A percentile compares a stretch with the other conserved stretches of the same genome.
Conservation (phyloP, 1,140 invertebrate species). For the Pseudomyrmex cubaensis region DNA sequence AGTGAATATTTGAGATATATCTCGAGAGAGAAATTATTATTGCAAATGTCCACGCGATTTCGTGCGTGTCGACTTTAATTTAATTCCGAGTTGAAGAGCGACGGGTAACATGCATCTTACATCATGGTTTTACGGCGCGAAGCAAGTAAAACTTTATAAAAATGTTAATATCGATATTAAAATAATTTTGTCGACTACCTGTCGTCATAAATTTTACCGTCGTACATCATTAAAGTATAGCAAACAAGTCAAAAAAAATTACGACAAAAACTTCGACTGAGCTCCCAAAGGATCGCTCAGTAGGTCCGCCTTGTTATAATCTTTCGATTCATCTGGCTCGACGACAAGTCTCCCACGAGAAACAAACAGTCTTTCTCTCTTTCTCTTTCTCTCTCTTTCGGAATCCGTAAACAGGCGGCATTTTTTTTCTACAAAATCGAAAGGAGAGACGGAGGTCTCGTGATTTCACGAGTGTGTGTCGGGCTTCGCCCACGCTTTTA, state of each 20-base stretch:
- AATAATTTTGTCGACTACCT: neutral
- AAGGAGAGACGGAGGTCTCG: slow-evolving; percentile 18
- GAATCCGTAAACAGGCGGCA: slow-evolving; percentile 41
- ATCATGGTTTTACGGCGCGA: neutral
- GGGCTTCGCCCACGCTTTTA: slow-evolving; percentile 62
- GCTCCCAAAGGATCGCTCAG: slow-evolving; percentile 8
- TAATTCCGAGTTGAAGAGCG: neutral
- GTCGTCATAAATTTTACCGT: neutral
- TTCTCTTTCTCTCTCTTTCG: neutral
- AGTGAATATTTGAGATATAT: too few species aligned
- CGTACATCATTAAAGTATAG: neutral
- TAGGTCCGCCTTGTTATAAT: slow-evolving; percentile 25
- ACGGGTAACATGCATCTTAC: neutral
- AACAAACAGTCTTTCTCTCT: neutral
- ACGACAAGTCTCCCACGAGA: neutral
- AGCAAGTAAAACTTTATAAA: neutral
- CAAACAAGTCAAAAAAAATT: neutral
- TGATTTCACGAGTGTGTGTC: slow-evolving; percentile 61
- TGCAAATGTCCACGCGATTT: neutral
- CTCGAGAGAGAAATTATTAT: neutral
- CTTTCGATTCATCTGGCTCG: slow-evolving; percentile 41
- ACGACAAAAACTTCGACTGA: neutral
- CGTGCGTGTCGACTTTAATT: neutral
- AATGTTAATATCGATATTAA: neutral
- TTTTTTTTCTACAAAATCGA: slow-evolving; percentile 45